phyloP scores from a whole-genome alignment of 2,888 invertebrate genomes.

The Pterobdella sp. region DNA sequence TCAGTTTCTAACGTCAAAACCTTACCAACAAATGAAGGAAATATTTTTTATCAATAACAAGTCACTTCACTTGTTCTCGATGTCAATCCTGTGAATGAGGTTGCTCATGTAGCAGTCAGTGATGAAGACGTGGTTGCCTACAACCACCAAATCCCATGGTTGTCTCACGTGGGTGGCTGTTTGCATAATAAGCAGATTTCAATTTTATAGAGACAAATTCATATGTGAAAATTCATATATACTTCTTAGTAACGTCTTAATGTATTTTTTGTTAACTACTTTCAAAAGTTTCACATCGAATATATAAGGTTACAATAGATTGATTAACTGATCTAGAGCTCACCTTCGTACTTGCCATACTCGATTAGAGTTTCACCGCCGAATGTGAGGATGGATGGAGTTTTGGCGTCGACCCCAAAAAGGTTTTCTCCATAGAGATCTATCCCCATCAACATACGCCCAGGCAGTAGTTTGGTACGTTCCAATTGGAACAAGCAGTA shows the following conservation, averaged over 20 bases:
- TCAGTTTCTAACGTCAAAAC: too few species aligned
- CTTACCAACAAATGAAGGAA: too few species aligned
- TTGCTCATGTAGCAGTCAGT: constrained; percentile 20
- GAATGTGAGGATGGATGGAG: background rate
- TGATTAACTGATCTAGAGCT: too few species aligned
- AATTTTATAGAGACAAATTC: too few species aligned
- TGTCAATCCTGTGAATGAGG: constrained; percentile 19
- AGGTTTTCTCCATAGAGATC: background rate
- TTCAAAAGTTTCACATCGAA: too few species aligned
- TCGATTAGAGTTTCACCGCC: background rate
- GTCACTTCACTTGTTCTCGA: background rate
- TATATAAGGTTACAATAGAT: too few species aligned
- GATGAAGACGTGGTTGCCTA: constrained; percentile 10
- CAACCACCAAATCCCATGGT: constrained; percentile 25
- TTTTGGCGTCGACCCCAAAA: background rate
- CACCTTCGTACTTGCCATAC: constrained; percentile 7
- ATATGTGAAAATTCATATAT: too few species aligned
- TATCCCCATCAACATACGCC: background rate
- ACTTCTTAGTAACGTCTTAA: too few species aligned
- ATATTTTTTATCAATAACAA: too few species aligned
- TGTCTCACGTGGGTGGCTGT: constrained; percentile 11
- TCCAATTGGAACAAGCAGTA: background rate
- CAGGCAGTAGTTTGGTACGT: background rate
- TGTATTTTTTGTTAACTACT: too few species aligned
- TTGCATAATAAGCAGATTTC: background rate